phyloP scores from a whole-genome alignment of 1,140 invertebrate species.

The Calycopis cecrops region DNA sequence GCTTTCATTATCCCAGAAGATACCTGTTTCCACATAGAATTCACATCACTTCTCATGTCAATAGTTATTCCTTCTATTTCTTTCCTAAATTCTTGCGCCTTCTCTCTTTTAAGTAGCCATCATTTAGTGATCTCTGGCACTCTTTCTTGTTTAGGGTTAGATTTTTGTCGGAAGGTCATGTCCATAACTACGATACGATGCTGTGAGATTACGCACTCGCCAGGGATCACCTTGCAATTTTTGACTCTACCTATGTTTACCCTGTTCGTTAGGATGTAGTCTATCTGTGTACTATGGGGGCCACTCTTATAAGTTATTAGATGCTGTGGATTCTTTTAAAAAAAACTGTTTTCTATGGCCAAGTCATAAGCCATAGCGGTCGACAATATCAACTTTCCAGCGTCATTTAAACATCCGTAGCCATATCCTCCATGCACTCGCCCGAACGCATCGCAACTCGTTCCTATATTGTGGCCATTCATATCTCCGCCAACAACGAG shows the following conservation, averaged over 20 bases:
- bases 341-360: conserved; percentile 15
- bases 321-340: conserved; percentile 9
- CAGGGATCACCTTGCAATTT: conserved; percentile 14
- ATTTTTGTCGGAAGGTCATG: not conserved
- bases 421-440: conserved; percentile 20
- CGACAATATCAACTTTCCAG: conserved; percentile 6
- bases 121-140: conserved; percentile 4
- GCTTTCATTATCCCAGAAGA: not conserved
- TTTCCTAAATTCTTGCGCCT: conserved; percentile 6
- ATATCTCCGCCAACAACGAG: conserved; percentile 18
- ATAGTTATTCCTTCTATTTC: too few species aligned
- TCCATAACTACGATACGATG: too few species aligned
- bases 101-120: conserved; percentile 2
- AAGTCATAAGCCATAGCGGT: conserved; percentile 17
- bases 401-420: conserved; percentile 11
- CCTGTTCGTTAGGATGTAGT: conserved; percentile 5
- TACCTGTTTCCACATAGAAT: not conserved
- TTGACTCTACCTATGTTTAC: not conserved
- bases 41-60: conserved; percentile 1
- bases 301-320: conserved; percentile 14
- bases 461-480: conserved; percentile 27
- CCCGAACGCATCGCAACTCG: too few species aligned
- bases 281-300: conserved; percentile 2
- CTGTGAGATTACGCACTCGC: not conserved
- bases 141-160: not conserved